Evolutionary conservation across 2,888 invertebrate genomes (phyloP).

Genomic region (Abrostola tripartita): DNA sequence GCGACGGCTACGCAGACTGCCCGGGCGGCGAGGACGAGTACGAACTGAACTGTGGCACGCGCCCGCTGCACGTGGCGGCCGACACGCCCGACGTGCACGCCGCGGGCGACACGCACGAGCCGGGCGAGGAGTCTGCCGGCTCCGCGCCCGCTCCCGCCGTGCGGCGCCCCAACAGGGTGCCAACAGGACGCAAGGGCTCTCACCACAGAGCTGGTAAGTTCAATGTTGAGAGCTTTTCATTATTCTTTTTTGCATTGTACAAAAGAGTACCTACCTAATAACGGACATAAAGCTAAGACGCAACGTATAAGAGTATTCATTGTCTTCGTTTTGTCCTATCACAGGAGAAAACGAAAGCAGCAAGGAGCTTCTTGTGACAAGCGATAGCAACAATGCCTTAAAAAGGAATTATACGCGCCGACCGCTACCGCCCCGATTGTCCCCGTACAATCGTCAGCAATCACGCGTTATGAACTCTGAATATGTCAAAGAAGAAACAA

Average conservation of each 20-base stretch:
- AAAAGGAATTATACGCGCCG: conserved; percentile 78
- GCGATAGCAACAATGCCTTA: conserved; percentile 81
- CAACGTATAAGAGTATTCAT: too few species aligned
- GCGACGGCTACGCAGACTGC: conserved; percentile 85
- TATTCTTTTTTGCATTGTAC: neutral
- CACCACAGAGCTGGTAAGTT: conserved; percentile 30
- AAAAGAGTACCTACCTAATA: neutral
- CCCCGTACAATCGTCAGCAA: conserved; percentile 67
- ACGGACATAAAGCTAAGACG: too few species aligned
- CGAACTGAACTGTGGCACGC: conserved; percentile 57
- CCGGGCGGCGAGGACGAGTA: conserved; percentile 79
- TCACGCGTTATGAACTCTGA: conserved; percentile 20
- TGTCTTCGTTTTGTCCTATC: conserved; percentile 30
- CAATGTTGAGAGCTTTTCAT: neutral
- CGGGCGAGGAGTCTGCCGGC: conserved; percentile 74
- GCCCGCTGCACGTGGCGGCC: neutral
- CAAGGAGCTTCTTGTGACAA: conserved; percentile 89
- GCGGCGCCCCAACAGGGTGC: conserved; percentile 68
- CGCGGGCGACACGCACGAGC: conserved; percentile 35
- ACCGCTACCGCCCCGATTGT: conserved; percentile 74
- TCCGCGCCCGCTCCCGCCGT: conserved; percentile 80
- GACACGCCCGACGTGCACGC: conserved; percentile 37
- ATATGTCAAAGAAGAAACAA: conserved; percentile 18
- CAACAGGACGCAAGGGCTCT: conserved; percentile 39
- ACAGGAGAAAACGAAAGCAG: conserved; percentile 88